Conservation (phyloP, 1,140 invertebrate species). For the Euborellia annulipes region DNA sequence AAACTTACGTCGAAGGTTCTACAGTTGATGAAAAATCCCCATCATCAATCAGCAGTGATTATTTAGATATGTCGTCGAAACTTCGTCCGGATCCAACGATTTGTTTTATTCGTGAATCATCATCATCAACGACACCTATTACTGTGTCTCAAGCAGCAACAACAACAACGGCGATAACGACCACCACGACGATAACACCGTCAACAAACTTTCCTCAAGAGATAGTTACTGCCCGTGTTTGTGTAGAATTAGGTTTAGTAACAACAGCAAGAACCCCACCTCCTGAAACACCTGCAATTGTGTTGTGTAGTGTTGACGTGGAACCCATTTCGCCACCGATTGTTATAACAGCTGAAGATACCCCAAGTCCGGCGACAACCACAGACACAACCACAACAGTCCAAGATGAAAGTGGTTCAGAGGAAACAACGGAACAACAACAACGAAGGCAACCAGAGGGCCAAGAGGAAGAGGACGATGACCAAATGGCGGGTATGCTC, state of each 20-base stretch:
- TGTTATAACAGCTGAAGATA: too few species aligned
- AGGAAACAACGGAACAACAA: conserved; percentile 14
- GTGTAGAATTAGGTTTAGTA: conserved; percentile 19
- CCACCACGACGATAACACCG: too few species aligned
- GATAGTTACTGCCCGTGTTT: conserved; percentile 18
- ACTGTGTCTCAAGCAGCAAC: too few species aligned
- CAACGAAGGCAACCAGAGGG: neutral
- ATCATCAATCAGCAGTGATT: too few species aligned
- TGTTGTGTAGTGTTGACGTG: conserved; percentile 23
- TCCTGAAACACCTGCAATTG: conserved; percentile 15
- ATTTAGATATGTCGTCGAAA: too few species aligned
- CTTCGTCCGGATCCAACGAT: conserved; percentile 5
- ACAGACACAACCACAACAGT: conserved; percentile 3
- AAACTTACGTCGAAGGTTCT: conserved; percentile 10
- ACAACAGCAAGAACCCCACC: conserved; percentile 2
- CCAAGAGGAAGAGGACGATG: conserved; percentile 14
- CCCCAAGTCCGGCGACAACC: too few species aligned
- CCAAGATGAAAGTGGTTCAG: conserved; percentile 9
- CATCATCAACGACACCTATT: neutral
- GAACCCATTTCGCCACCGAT: conserved; percentile 14
- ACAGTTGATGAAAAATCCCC: too few species aligned
- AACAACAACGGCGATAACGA: too few species aligned
- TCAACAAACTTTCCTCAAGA: conserved; percentile 8
- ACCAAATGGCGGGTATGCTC: conserved; percentile 37
- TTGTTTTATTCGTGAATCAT: conserved; percentile 10